These are phyloP conservation scores for Hydrocynus forskahlii DNA, from an alignment of 2,797 vertebrate species.

Conservation along the genomic window DNA sequence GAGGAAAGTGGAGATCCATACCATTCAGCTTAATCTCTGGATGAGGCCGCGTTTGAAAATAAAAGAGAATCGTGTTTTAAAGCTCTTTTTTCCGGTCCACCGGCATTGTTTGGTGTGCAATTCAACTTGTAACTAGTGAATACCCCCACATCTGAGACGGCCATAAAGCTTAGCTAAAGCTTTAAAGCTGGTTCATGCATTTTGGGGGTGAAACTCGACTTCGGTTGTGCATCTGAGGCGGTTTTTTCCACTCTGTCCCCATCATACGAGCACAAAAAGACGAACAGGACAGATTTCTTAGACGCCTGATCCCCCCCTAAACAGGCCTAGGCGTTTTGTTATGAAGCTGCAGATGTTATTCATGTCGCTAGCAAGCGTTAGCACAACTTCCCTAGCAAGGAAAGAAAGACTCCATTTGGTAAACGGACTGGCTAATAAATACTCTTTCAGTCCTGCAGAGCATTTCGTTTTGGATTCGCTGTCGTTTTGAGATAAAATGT, in stretches of 20 bases:
- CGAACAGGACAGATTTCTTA: background rate
- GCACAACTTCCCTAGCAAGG: slow-evolving; percentile 48
- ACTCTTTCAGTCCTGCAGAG: background rate
- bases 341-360: slow-evolving; percentile 17
- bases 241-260: background rate
- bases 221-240: too few species aligned
- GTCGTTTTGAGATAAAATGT: background rate
- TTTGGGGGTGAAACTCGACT: background rate
- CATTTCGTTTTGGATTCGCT: background rate
- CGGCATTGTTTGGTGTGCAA: background rate
- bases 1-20: background rate
- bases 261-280: background rate
- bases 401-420: background rate
- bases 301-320: slow-evolving; percentile 4
- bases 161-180: background rate
- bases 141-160: background rate
- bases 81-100: background rate
- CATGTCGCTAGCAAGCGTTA: slow-evolving; percentile 23
- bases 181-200: background rate
- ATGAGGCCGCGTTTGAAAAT: background rate
- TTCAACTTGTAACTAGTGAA: slow-evolving; percentile 1
- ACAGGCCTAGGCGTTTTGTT: slow-evolving; percentile 27
- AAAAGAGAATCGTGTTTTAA: background rate
- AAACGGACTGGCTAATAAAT: background rate
- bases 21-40: background rate